These are phyloP conservation scores for Phrynocephalus versicolor DNA, from an alignment of 2,113 vertebrate species.

Conservation along the genomic window DNA sequence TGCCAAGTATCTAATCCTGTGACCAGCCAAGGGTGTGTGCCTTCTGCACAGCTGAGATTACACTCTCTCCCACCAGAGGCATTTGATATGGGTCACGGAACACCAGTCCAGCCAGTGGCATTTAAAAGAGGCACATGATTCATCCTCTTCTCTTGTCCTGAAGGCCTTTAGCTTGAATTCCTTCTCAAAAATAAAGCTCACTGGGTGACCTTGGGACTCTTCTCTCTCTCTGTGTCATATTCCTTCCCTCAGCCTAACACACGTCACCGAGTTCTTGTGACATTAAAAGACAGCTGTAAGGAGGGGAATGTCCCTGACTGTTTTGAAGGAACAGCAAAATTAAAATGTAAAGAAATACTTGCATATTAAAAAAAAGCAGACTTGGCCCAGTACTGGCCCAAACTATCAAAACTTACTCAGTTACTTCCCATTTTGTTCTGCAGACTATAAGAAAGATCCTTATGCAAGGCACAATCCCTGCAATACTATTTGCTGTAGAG, in stretches of 20 bases:
- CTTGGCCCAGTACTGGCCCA: background rate
- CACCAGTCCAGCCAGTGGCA: background rate
- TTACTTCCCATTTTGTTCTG: constrained; percentile 2
- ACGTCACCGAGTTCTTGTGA: background rate
- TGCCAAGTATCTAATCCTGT: background rate
- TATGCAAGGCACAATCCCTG: constrained; percentile 86
- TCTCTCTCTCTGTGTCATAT: too few species aligned
- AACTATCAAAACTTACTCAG: background rate
- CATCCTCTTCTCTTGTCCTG: background rate
- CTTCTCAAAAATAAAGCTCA: background rate
- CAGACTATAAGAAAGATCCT: constrained; percentile 85
- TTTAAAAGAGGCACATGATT: background rate
- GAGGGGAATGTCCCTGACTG: too few species aligned
- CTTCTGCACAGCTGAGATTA: background rate
- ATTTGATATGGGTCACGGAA: background rate
- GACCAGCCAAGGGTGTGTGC: background rate
- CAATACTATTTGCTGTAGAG: constrained; percentile 90
- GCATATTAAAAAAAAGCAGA: background rate
- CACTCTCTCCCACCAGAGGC: background rate
- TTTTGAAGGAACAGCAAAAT: background rate
- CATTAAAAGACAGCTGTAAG: background rate
- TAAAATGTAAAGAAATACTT: background rate
- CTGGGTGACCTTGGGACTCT: background rate
- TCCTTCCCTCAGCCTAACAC: too few species aligned
- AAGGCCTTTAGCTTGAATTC: background rate